phyloP scores from a whole-genome alignment of 2,797 vertebrate genomes.

The Rhynchotus rufescens region DNA sequence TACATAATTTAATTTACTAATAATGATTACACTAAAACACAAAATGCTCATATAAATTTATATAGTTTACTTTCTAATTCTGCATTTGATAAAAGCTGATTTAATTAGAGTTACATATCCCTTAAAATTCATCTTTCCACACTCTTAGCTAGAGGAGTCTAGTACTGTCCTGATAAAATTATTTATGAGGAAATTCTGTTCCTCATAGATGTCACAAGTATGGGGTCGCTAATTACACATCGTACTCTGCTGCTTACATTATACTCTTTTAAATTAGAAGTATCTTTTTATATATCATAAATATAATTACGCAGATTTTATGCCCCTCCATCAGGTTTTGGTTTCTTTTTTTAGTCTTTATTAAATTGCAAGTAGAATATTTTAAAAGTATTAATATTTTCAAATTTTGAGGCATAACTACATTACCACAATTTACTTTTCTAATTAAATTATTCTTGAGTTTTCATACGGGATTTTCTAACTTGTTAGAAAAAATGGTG shows the following conservation, averaged over 20 bases:
- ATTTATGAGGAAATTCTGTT: not conserved
- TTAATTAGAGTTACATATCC: not conserved
- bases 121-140: not conserved
- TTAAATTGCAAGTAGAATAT: not conserved
- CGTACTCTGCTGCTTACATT: not conserved
- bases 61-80: not conserved
- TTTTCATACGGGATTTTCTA: not conserved
- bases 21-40: not conserved
- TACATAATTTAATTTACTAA: not conserved
- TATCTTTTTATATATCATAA: not conserved
- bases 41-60: not conserved
- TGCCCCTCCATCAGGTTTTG: not conserved
- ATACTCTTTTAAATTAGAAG: not conserved
- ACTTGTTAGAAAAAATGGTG: too few relatives aligned
- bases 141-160: not conserved
- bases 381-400: not conserved
- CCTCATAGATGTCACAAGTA: not conserved
- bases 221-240: not conserved
- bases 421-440: not conserved
- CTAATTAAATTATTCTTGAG: not conserved
- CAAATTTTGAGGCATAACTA: not conserved
- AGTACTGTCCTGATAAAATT: fast-evolving
- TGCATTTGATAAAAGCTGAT: not conserved
- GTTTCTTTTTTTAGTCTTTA: not conserved
- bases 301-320: not conserved